A percentile compares a stretch with the other conserved stretches of the same genome.
These are phyloP conservation scores for Aphaenogaster ashmeadi DNA, from an alignment of 1,140 invertebrate genomes.

Conservation along the genomic window DNA sequence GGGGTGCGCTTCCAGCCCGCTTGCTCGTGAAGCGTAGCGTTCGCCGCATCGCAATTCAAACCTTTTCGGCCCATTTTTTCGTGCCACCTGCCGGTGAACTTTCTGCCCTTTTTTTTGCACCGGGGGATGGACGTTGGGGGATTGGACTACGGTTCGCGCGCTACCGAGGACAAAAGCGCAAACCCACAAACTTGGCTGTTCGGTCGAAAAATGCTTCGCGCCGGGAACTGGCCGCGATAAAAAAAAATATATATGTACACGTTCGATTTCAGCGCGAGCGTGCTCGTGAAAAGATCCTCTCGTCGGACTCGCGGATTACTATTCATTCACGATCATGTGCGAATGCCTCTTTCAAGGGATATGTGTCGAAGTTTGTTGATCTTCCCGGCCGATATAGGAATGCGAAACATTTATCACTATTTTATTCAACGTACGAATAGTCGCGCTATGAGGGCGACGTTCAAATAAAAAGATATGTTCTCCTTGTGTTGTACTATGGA, in stretches of 20 bases:
- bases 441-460: background rate
- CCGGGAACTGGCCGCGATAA: conserved; percentile 28
- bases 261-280: conserved; percentile 46
- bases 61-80: conserved; percentile 67
- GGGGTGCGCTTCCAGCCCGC: conserved; percentile 47
- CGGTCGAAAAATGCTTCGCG: conserved; percentile 62
- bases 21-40: conserved; percentile 52
- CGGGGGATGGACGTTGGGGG: background rate
- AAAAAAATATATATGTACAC: conserved; percentile 41
- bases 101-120: conserved; percentile 48
- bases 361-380: conserved; percentile 37
- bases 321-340: conserved; percentile 54
- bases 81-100: conserved; percentile 62
- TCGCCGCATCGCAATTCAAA: conserved; percentile 65
- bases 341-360: conserved; percentile 29
- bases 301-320: conserved; percentile 24
- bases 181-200: conserved; percentile 44
- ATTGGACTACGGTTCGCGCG: conserved; percentile 53
- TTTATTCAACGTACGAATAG: conserved; percentile 16
- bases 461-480: background rate
- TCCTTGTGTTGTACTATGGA: no score
- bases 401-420: background rate
- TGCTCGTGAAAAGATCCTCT: conserved; percentile 58
- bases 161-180: conserved; percentile 50
- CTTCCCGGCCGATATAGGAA: background rate